Evolutionary conservation across 1,140 invertebrate species (phyloP).

Genomic region (Lasioglossum baleicum): DNA sequence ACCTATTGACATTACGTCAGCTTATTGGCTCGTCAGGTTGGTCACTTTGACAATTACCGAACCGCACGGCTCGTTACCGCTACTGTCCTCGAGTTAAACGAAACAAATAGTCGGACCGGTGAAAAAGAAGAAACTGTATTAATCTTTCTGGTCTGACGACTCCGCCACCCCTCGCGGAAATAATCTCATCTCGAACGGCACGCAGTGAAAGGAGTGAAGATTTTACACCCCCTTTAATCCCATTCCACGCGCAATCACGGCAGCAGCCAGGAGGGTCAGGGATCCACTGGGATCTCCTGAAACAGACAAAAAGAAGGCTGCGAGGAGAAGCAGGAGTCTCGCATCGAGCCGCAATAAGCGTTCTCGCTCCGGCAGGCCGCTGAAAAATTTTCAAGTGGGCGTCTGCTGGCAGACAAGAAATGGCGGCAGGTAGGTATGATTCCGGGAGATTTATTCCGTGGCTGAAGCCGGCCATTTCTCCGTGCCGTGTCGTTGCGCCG

Average conservation of each 20-base stretch:
- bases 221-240: slow-evolving; percentile 6
- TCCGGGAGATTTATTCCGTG: slow-evolving; percentile 70
- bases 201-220: neutral
- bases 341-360: slow-evolving; percentile 51
- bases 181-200: neutral
- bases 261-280: neutral
- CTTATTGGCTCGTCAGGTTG: no score
- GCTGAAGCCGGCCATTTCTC: slow-evolving; percentile 69
- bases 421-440: slow-evolving; percentile 59
- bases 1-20: no score
- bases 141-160: no score
- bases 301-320: neutral
- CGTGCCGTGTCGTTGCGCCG: slow-evolving; percentile 69
- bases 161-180: no score
- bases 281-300: neutral
- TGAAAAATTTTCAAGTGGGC: slow-evolving; percentile 54
- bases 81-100: no score
- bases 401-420: slow-evolving; percentile 57
- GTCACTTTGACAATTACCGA: no score
- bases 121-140: no score
- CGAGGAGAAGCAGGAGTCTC: no score
- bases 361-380: slow-evolving; percentile 18
- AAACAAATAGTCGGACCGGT: no score
- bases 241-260: neutral
- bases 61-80: no score